Evolutionary conservation across 2,888 invertebrate genomes (phyloP).

Genomic region (Polymixis lichenea): DNA sequence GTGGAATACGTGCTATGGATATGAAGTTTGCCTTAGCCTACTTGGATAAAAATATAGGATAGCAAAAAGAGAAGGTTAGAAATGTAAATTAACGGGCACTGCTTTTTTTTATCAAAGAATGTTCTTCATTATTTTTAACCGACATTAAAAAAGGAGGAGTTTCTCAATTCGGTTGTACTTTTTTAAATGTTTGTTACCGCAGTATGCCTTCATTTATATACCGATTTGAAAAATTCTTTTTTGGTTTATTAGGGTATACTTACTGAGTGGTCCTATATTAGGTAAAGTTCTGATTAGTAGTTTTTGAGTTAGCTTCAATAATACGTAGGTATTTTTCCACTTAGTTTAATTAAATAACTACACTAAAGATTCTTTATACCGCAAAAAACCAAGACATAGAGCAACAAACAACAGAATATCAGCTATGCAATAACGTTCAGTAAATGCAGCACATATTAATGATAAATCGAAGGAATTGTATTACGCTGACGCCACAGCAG

Average conservation of each 20-base stretch:
- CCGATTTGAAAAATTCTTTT: no score
- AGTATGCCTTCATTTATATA: no score
- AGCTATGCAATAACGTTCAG: background rate
- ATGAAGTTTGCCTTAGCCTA: background rate
- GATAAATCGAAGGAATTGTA: conserved; percentile 14
- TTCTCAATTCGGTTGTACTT: no score
- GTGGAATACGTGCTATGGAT: background rate
- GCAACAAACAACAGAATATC: background rate
- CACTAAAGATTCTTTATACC: background rate
- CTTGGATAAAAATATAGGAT: background rate
- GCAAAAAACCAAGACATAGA: background rate
- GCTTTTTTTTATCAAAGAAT: background rate
- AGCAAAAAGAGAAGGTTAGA: background rate
- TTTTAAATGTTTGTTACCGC: no score
- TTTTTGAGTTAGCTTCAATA: no score
- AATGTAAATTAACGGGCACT: background rate
- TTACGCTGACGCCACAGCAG: background rate
- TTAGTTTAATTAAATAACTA: background rate
- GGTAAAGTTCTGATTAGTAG: no score
- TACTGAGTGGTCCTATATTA: no score
- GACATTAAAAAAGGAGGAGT: no score
- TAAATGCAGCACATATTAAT: background rate
- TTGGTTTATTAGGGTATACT: no score
- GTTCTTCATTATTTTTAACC: background rate
- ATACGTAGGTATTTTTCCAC: no score